A percentile compares a stretch with the other conserved stretches of the same genome.
Evolutionary conservation across 2,888 invertebrate species (phyloP).

Genomic region (Hedya salicella): DNA sequence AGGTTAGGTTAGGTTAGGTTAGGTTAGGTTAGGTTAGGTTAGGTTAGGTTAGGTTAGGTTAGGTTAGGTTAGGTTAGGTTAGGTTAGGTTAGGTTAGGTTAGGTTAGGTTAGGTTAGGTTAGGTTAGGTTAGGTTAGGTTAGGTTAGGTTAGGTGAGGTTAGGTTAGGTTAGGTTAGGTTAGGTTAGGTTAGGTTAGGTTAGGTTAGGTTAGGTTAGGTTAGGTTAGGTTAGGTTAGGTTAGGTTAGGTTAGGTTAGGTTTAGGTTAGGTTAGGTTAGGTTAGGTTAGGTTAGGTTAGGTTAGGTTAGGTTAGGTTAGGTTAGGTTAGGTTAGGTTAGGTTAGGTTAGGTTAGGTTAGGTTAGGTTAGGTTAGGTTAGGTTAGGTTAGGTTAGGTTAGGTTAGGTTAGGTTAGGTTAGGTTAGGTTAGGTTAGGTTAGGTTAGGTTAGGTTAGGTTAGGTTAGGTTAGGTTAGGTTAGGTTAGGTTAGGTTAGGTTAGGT

Average conservation of each 20-base stretch:
- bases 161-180: slow-evolving; percentile 42
- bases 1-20: slow-evolving; percentile 43
- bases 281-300: slow-evolving; percentile 14
- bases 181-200: slow-evolving; percentile 38
- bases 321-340: slow-evolving; percentile 16
- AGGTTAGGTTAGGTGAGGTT: slow-evolving; percentile 42
- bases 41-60: slow-evolving; percentile 45
- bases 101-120: slow-evolving; percentile 41
- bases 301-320: slow-evolving; percentile 14
- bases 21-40: slow-evolving; percentile 44
- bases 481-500: slow-evolving; percentile 16
- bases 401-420: slow-evolving; percentile 17
- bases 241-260: slow-evolving; percentile 17
- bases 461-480: slow-evolving; percentile 14
- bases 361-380: slow-evolving; percentile 17
- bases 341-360: slow-evolving; percentile 14
- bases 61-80: slow-evolving; percentile 45
- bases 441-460: slow-evolving; percentile 14
- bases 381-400: slow-evolving; percentile 13
- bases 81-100: slow-evolving; percentile 44
- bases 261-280: slow-evolving; percentile 13
- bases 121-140: slow-evolving; percentile 41
- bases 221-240: slow-evolving; percentile 14
- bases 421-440: slow-evolving; percentile 14
- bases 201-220: slow-evolving; percentile 12